A percentile compares a stretch with the other conserved stretches of the same genome.
These are phyloP conservation scores for Empis stercorea DNA, from an alignment of 2,888 invertebrate species.

Conservation along the genomic window DNA sequence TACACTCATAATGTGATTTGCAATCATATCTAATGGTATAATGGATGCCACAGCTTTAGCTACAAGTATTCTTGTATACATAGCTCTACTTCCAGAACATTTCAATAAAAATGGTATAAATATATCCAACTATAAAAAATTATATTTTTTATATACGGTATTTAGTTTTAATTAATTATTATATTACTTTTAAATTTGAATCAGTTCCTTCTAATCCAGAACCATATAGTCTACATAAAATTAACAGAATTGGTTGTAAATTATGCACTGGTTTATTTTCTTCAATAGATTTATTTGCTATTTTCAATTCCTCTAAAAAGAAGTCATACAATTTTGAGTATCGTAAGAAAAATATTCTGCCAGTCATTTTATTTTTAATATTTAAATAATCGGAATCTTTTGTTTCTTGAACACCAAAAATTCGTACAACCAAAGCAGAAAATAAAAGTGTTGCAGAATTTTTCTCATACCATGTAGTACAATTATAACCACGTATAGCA, in stretches of 20 bases:
- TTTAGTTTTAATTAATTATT: background rate
- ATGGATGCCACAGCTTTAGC: conserved; percentile 55
- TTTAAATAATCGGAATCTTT: conserved; percentile 44
- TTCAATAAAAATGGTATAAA: conserved; percentile 50
- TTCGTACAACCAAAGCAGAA: conserved; percentile 66
- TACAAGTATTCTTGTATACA: conserved; percentile 58
- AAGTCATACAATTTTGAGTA: conserved; percentile 45
- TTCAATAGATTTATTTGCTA: conserved; percentile 20
- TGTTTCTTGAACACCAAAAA: conserved; percentile 71
- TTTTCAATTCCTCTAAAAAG: conserved; percentile 38
- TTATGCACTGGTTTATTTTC: conserved; percentile 37
- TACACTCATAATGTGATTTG: conserved; percentile 20
- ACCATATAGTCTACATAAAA: conserved; percentile 67
- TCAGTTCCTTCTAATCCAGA: conserved; percentile 58
- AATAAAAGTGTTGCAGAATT: conserved; percentile 79
- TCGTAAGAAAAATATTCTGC: conserved; percentile 63
- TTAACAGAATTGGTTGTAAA: conserved; percentile 62
- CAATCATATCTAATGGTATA: conserved; percentile 34
- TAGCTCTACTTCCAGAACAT: conserved; percentile 52
- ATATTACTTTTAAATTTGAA: conserved; percentile 48
- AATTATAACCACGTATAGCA: conserved; percentile 62
- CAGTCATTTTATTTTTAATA: conserved; percentile 57
- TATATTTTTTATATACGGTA: conserved; percentile 15
- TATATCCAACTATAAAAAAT: conserved; percentile 42
- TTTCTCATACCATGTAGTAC: conserved; percentile 64